These are phyloP conservation scores for Tarsius wallacei DNA, from an alignment of 2,797 vertebrate genomes.

Conservation along the genomic window DNA sequence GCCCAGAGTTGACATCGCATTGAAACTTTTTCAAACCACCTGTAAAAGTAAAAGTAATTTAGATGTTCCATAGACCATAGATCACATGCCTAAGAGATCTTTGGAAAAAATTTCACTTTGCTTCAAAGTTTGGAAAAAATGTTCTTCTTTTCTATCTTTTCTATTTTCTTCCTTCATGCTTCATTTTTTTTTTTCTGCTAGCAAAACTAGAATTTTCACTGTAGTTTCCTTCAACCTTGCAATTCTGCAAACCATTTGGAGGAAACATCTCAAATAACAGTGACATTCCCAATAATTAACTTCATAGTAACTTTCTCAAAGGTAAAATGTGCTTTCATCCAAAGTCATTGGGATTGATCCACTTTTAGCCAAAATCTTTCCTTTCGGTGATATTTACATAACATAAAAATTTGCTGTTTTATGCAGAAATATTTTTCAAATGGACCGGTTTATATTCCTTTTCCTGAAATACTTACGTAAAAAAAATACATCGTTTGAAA, in stretches of 20 bases:
- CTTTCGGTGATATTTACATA: constrained; percentile 86
- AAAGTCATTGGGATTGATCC: constrained; percentile 48
- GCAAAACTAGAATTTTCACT: constrained; percentile 62
- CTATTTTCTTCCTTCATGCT: background rate
- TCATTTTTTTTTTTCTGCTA: background rate
- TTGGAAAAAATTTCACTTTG: constrained; percentile 46
- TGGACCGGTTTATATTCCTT: constrained; percentile 84
- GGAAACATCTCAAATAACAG: constrained; percentile 66
- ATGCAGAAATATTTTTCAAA: constrained; percentile 86
- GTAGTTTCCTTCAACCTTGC: constrained; percentile 74
- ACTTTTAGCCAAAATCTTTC: constrained; percentile 87
- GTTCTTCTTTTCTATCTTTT: constrained; percentile 68
- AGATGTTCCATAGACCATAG: background rate
- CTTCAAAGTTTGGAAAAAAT: constrained; percentile 41
- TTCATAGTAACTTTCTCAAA: constrained; percentile 64
- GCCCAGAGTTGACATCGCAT: background rate
- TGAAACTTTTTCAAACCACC: background rate
- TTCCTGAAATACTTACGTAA: constrained; percentile 85
- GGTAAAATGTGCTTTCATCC: constrained; percentile 52
- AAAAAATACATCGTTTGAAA: constrained; percentile 86
- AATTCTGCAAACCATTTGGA: constrained; percentile 67
- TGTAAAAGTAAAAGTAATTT: background rate
- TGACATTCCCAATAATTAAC: constrained; percentile 54
- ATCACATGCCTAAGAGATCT: background rate
- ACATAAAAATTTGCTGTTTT: constrained; percentile 88